phyloP scores from a whole-genome alignment of 2,113 vertebrate genomes.

The Origma solitaria region DNA sequence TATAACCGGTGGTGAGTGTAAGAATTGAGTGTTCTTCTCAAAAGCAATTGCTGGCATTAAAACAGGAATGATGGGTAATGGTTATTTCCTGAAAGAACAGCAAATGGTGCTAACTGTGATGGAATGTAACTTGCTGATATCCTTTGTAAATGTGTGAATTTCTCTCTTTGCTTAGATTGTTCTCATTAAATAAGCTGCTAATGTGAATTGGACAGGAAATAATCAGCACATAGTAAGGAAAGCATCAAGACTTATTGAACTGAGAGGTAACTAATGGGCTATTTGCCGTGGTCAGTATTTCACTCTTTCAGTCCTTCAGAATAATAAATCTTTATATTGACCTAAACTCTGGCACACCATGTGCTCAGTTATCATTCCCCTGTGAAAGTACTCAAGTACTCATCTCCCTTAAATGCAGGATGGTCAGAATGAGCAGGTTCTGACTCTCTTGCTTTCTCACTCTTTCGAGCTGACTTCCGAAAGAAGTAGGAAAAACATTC shows the following conservation, averaged over 20 bases:
- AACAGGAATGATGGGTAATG: slow-evolving; percentile 45
- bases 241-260: slow-evolving; percentile 45
- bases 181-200: slow-evolving; percentile 58
- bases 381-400: not conserved
- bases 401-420: not conserved
- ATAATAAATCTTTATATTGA: slow-evolving; percentile 48
- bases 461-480: not conserved
- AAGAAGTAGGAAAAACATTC: not conserved
- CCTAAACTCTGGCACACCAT: not conserved
- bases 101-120: slow-evolving; percentile 50
- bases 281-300: slow-evolving; percentile 34
- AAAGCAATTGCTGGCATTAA: slow-evolving; percentile 49
- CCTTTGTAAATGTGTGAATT: slow-evolving; percentile 42
- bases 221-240: slow-evolving; percentile 33
- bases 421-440: not conserved
- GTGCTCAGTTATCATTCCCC: not conserved
- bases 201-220: slow-evolving; percentile 55
- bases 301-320: not conserved
- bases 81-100: slow-evolving; percentile 55
- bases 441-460: not conserved
- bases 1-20: not conserved
- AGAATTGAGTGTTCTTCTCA: slow-evolving; percentile 5
- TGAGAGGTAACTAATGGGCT: slow-evolving; percentile 48
- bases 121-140: slow-evolving; percentile 29
- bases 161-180: slow-evolving; percentile 37